Evolutionary conservation across 2,797 vertebrate species (phyloP).

Genomic region (Miichthys miiuy): DNA sequence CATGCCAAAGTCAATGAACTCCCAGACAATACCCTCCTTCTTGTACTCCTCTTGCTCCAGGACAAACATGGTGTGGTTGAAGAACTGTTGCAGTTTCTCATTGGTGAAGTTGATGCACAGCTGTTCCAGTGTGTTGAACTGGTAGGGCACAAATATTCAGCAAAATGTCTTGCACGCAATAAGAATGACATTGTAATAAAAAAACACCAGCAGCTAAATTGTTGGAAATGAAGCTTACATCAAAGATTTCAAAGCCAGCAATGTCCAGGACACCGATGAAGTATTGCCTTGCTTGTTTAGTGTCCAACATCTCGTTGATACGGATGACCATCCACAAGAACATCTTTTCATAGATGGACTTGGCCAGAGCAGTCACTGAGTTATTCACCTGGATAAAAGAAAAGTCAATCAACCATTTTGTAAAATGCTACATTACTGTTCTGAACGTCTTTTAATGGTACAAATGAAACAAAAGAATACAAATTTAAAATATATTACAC

Average conservation of each 20-base stretch:
- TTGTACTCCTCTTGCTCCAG: constrained; percentile 87
- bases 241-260: constrained; percentile 95
- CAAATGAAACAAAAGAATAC: neutral
- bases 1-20: constrained; percentile 90
- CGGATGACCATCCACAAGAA: constrained; percentile 96
- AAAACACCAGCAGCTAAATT: neutral
- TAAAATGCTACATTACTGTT: neutral
- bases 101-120: constrained; percentile 88
- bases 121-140: constrained; percentile 81
- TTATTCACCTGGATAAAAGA: constrained; percentile 86
- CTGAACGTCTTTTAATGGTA: neutral
- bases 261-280: constrained; percentile 95
- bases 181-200: no score
- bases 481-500: no score
- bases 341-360: constrained; percentile 93
- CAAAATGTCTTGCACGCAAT: neutral
- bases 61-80: constrained; percentile 86
- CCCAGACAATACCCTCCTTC: constrained; percentile 87
- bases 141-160: constrained; percentile 2
- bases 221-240: no score
- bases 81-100: constrained; percentile 86
- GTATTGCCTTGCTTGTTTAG: constrained; percentile 90
- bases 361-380: constrained; percentile 89
- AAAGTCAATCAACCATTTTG: neutral
- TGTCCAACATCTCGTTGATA: constrained; percentile 94